A percentile compares a stretch with the other conserved stretches of the same genome.
Conservation (phyloP, 2,888 invertebrate species). For the Drosophila austrosaltans region DNA sequence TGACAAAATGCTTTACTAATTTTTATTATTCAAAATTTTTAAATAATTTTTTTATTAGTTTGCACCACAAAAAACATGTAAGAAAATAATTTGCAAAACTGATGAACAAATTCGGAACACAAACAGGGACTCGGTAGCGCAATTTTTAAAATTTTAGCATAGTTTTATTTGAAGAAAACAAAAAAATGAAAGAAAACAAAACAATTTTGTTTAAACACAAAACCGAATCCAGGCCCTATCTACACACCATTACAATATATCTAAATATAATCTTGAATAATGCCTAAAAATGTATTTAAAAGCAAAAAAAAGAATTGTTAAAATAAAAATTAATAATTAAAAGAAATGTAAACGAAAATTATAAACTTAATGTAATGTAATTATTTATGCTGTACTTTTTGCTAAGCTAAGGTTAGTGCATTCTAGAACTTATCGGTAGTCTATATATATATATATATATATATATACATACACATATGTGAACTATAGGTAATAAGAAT, state of each 20-base stretch:
- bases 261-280: conserved; percentile 34
- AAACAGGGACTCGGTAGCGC: conserved; percentile 72
- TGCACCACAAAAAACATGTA: neutral
- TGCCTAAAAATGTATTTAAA: conserved; percentile 48
- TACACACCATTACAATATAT: conserved; percentile 26
- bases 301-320: conserved; percentile 34
- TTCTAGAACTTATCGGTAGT: conserved; percentile 77
- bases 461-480: conserved; percentile 46
- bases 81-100: conserved; percentile 38
- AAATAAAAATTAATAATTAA: neutral
- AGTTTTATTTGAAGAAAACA: conserved; percentile 37
- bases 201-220: neutral
- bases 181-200: conserved; percentile 25
- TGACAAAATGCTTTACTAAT: conserved; percentile 67
- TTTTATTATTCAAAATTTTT: conserved; percentile 56
- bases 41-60: conserved; percentile 41
- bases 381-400: conserved; percentile 75
- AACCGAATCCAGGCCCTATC: neutral
- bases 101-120: conserved; percentile 79
- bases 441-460: conserved; percentile 11
- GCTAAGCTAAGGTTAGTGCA: conserved; percentile 83
- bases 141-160: conserved; percentile 56
- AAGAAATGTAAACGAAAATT: conserved; percentile 32
- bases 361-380: conserved; percentile 65
- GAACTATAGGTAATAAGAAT: conserved; percentile 63